Evolutionary conservation across 2,113 vertebrate species (phyloP), one percentile per base, ranked within the genome.

Genomic region (Bujurquina vittata): DNA sequence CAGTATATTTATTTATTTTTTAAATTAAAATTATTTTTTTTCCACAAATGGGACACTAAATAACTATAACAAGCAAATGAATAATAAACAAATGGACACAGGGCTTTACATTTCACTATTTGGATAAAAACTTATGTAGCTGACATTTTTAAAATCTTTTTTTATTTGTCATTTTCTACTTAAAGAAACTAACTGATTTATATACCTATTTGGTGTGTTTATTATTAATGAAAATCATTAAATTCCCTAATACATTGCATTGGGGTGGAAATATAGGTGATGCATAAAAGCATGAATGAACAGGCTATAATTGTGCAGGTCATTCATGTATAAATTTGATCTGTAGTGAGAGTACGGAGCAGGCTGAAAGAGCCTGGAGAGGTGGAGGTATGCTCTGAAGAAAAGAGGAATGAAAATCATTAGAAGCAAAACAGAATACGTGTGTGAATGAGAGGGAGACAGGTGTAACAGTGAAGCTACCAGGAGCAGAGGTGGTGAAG

Each of bases 161-260:
- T 43, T 65, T 23, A 0, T 15, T 9, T 65, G 62, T 65, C 0
- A 43, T 46, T 22, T 67, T 37, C 46, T 46, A 67, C 37, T 0
- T 26, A 7, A 0, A 40, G 37, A 5, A 10, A 10, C 10, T 40
- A 40, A 40, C 37, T 40, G 37, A 40, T 10, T 40, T 40, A 40
- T 10, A 10, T 9, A 40, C 10, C 10, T 40, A 40, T 40, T 10
- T 40, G 37, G 37, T 40, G 10, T 7, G 35, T 8, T 35, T 8
- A 35, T 35, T 7, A 35, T 35, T 35, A 8, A 9, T 35, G 35
- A 67, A 46, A 46, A 46, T 8, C n/a, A 26, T 67, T 0, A 0
- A 0, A 43, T 46, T 37, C 37, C 61, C 46, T 0, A 46, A 35
- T 35, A 35, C 7, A 35, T 9, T 35, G 7, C 35, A 35, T 9